These are phyloP conservation scores for Tachina grossa DNA, from an alignment of 2,888 invertebrate genomes.

Conservation along the genomic window DNA sequence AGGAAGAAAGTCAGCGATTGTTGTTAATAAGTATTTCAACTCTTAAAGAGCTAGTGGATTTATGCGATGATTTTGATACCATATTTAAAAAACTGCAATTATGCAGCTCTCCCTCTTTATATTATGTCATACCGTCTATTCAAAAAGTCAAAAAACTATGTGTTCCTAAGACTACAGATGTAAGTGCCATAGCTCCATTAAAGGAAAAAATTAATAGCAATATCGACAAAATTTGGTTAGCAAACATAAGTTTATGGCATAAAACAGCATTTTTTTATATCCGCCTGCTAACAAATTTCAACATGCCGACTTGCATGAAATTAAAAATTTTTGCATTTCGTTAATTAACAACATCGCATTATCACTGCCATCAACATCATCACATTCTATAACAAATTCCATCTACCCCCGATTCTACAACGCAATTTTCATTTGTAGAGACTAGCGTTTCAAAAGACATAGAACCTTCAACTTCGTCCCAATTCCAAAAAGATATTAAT, in stretches of 20 bases:
- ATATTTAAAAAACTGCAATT: slow-evolving; percentile 2
- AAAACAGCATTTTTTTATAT: slow-evolving; percentile 60
- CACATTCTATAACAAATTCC: slow-evolving; percentile 29
- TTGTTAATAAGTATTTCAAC: slow-evolving; percentile 58
- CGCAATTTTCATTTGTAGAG: slow-evolving; percentile 8
- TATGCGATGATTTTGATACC: slow-evolving; percentile 16
- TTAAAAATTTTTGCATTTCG: slow-evolving; percentile 60
- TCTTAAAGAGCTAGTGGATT: neutral
- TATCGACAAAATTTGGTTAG: slow-evolving; percentile 53
- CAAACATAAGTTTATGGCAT: slow-evolving; percentile 61
- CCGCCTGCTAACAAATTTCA: slow-evolving; percentile 59
- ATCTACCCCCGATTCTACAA: slow-evolving; percentile 18
- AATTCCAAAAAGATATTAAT: slow-evolving; percentile 43
- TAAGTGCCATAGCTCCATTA: slow-evolving; percentile 30
- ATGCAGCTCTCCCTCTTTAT: neutral
- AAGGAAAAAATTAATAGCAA: slow-evolving; percentile 52
- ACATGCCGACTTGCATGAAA: slow-evolving; percentile 44
- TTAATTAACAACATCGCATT: slow-evolving; percentile 39
- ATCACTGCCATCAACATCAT: slow-evolving; percentile 28
- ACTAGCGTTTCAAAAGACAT: slow-evolving; percentile 15
- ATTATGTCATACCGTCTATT: slow-evolving; percentile 34
- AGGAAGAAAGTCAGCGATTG: slow-evolving; percentile 16
- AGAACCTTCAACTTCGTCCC: slow-evolving; percentile 32
- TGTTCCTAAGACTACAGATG: slow-evolving; percentile 47
- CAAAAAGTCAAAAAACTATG: slow-evolving; percentile 64